Conservation (phyloP, 2,113 vertebrate species). For the Tragelaphus imberbis region DNA sequence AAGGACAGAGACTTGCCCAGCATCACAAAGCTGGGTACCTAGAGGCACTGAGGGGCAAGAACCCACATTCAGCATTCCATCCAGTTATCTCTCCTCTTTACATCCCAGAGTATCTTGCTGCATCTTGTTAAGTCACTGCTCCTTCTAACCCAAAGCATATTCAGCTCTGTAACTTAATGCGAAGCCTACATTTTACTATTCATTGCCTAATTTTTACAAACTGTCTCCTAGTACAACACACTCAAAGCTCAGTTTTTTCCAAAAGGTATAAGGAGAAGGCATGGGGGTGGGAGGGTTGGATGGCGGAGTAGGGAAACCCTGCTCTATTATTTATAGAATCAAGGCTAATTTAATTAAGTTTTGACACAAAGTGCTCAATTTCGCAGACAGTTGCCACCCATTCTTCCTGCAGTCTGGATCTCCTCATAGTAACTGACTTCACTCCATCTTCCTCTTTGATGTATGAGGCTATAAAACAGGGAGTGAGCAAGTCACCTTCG, state of each 20-base stretch:
- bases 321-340: conserved; percentile 77
- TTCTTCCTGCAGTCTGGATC: conserved; percentile 70
- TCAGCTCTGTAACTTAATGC: conserved; percentile 51
- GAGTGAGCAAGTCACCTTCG: conserved; percentile 90
- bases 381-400: conserved; percentile 78
- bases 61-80: neutral
- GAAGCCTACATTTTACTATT: conserved; percentile 67
- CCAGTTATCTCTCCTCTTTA: neutral
- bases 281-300: neutral
- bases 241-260: conserved; percentile 48
- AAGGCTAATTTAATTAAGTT: conserved; percentile 87
- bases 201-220: conserved; percentile 60
- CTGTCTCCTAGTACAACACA: conserved; percentile 24
- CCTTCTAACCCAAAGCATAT: neutral
- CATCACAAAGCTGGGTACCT: neutral
- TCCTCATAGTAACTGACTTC: conserved; percentile 66
- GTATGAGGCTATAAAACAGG: conserved; percentile 86
- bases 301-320: neutral
- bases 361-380: conserved; percentile 85
- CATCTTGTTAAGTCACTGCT: neutral
- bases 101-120: neutral
- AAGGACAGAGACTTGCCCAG: neutral
- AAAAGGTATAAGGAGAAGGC: conserved; percentile 40
- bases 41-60: neutral
- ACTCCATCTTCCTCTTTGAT: conserved; percentile 79